Evolutionary conservation across 2,797 vertebrate genomes (phyloP).

Genomic region (Ibycter americanus): DNA sequence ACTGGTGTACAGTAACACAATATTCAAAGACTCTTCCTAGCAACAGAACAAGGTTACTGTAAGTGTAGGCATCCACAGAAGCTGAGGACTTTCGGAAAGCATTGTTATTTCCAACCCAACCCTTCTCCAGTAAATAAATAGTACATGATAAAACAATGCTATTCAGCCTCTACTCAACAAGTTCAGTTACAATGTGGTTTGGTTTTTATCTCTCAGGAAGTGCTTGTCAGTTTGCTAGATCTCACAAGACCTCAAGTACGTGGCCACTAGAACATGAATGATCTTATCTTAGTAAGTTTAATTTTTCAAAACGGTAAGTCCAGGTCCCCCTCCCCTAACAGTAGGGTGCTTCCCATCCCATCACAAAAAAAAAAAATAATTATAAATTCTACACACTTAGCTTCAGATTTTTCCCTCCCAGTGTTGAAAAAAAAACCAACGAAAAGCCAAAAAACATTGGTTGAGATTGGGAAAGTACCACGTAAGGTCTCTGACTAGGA

Average conservation of each 20-base stretch:
- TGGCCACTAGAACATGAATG: neutral
- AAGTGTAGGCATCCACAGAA: neutral
- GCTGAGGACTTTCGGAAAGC: neutral
- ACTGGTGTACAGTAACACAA: neutral
- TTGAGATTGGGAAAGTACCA: neutral
- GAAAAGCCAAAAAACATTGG: neutral
- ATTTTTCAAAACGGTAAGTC: neutral
- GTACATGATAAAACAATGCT: neutral
- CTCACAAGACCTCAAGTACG: neutral
- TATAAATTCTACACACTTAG: neutral
- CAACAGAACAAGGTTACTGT: rapidly evolving
- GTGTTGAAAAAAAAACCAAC: neutral
- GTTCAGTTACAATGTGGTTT: neutral
- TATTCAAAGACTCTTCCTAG: neutral
- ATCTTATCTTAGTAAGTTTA: neutral
- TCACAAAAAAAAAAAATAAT: neutral
- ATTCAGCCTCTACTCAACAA: neutral
- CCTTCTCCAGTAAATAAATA: neutral
- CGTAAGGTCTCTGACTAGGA: neutral
- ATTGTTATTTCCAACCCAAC: neutral
- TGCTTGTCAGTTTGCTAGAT: neutral
- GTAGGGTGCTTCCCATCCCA: neutral
- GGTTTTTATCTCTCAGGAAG: neutral
- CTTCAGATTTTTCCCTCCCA: neutral
- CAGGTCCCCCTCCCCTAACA: neutral